Evolutionary conservation across 2,888 invertebrate genomes (phyloP).

Genomic region (Drosophila percnosoma): DNA sequence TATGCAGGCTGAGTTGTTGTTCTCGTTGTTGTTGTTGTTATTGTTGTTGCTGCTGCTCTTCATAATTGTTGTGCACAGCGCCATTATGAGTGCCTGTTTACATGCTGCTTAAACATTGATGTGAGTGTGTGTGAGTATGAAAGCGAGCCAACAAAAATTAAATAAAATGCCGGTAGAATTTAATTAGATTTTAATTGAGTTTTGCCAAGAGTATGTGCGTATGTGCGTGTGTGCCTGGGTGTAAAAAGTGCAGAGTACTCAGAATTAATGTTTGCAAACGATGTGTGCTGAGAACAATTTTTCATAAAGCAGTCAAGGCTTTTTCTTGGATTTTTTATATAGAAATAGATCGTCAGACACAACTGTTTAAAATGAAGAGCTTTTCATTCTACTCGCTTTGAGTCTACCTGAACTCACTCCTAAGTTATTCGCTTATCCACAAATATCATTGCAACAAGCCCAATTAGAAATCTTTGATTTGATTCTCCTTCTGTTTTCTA

Average conservation of each 20-base stretch:
- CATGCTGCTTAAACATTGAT: conserved; percentile 65
- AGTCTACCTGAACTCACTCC: neutral
- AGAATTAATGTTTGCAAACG: neutral
- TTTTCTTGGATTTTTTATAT: neutral
- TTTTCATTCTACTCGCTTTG: neutral
- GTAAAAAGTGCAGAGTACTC: neutral
- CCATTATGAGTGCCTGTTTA: conserved; percentile 76
- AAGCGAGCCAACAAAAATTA: conserved; percentile 53
- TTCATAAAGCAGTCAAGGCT: neutral
- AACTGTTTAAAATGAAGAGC: neutral
- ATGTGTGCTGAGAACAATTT: neutral
- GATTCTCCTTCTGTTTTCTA: neutral
- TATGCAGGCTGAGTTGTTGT: conserved; percentile 60
- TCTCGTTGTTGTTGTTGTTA: conserved; percentile 12
- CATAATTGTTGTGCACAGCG: conserved; percentile 65
- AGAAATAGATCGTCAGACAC: neutral
- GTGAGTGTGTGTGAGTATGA: conserved; percentile 7
- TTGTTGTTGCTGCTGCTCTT: conserved; percentile 39
- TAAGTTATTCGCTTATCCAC: neutral
- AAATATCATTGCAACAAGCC: neutral
- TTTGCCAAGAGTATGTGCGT: conserved; percentile 37
- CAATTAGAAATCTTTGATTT: conserved; percentile 10
- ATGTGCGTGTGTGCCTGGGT: neutral
- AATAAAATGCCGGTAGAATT: conserved; percentile 76
- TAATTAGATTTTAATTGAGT: conserved; percentile 78